These are phyloP conservation scores for Petrolisthes cinctipes DNA, from an alignment of 2,888 invertebrate genomes.

Conservation along the genomic window DNA sequence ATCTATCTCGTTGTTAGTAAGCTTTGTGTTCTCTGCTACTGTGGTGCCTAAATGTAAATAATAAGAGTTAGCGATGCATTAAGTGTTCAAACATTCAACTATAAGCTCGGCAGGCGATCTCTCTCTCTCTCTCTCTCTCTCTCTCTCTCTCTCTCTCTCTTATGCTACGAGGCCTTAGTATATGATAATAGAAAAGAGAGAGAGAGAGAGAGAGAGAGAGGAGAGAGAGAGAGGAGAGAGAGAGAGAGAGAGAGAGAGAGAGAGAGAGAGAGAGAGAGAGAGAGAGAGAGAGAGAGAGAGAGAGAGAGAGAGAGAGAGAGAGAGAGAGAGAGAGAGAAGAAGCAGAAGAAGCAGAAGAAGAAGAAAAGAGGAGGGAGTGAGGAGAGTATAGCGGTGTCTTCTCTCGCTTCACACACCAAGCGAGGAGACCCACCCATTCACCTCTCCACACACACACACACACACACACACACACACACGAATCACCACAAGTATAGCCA, in stretches of 20 bases:
- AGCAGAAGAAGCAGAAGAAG: not conserved
- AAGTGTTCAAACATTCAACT: too few relatives aligned
- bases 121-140: slow-evolving; percentile 5
- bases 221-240: too few relatives aligned
- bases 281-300: not conserved
- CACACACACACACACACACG: not conserved
- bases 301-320: not conserved
- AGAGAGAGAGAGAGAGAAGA: not conserved
- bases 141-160: not conserved
- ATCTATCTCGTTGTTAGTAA: too few relatives aligned
- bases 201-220: not conserved
- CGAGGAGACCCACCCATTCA: not conserved
- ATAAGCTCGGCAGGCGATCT: not conserved
- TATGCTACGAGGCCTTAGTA: not conserved
- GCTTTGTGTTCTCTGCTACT: too few relatives aligned
- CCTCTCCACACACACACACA: not conserved
- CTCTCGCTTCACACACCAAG: not conserved
- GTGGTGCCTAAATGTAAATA: too few relatives aligned
- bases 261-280: not conserved
- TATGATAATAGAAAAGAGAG: not conserved
- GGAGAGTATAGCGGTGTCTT: not conserved
- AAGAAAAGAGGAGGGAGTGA: not conserved
- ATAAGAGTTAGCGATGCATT: too few relatives aligned
- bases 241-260: slow-evolving; percentile 21
- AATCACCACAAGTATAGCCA: not conserved